These are phyloP conservation scores for Laticauda colubrina DNA, from an alignment of 2,113 vertebrate species.

Conservation along the genomic window DNA sequence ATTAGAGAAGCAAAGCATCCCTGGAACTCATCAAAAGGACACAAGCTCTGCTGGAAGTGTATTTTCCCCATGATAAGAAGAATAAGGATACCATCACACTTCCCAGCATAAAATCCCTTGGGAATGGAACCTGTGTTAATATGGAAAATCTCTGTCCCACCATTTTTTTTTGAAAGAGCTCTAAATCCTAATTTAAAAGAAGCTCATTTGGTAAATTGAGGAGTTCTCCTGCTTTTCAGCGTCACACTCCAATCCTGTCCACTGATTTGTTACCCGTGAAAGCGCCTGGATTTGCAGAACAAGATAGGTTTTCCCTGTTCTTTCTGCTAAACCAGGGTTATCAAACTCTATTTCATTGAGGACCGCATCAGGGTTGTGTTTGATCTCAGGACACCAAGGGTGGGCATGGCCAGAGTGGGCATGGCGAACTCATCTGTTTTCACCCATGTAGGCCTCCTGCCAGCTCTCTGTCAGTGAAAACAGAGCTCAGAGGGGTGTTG, in stretches of 20 bases:
- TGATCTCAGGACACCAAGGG: too few species aligned
- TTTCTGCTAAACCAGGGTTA: too few species aligned
- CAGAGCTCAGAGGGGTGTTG: rapidly evolving
- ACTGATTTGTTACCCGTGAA: background rate
- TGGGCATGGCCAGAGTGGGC: too few species aligned
- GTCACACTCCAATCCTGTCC: background rate
- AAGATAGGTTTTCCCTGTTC: background rate
- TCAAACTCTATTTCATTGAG: too few species aligned
- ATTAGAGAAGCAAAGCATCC: background rate
- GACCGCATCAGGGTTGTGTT: too few species aligned
- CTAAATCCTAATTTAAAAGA: background rate
- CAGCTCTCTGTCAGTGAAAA: too few species aligned
- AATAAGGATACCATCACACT: background rate
- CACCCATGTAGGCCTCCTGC: too few species aligned
- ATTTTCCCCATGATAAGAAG: background rate
- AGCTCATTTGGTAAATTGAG: background rate
- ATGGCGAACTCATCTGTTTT: too few species aligned
- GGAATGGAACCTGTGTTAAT: background rate
- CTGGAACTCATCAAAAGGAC: background rate
- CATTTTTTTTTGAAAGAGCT: background rate
- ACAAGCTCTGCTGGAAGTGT: background rate
- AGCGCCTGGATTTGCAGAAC: background rate
- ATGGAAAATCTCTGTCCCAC: background rate
- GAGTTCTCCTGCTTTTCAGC: background rate
- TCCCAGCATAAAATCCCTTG: background rate